Conservation (phyloP, 2,113 vertebrate genomes). For the Daphoenositta chrysoptera region DNA sequence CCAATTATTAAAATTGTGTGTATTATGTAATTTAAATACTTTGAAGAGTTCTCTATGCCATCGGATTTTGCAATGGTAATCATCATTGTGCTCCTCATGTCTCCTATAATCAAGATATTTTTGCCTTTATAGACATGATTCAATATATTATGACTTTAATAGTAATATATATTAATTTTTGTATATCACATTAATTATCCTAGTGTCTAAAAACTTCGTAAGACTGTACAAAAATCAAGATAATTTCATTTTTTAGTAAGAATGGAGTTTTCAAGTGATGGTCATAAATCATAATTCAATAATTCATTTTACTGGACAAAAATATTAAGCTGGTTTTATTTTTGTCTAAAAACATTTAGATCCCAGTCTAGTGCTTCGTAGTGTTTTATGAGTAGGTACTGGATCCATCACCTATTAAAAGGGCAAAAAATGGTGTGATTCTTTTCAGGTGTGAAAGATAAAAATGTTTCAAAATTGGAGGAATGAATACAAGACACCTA, state of each 20-base stretch:
- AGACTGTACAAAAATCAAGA: background rate
- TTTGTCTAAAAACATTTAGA: background rate
- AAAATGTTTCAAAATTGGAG: background rate
- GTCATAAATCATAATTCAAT: background rate
- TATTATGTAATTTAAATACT: background rate
- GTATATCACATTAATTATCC: background rate
- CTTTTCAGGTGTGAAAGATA: background rate
- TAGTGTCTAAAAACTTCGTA: background rate
- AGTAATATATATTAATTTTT: background rate
- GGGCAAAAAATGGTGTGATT: background rate
- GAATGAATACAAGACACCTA: accelerated
- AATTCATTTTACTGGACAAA: background rate
- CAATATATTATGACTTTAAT: background rate
- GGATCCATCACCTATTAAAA: background rate
- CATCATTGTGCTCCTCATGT: background rate
- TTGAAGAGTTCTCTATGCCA: background rate
- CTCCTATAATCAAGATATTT: background rate
- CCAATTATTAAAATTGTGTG: background rate
- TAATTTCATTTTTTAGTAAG: background rate
- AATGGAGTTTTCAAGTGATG: background rate
- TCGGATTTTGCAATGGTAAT: background rate
- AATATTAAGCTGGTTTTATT: background rate
- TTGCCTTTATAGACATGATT: background rate
- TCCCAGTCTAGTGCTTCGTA: background rate
- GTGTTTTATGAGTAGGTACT: background rate